Percentiles rank a stretch among this genome's conserved stretches.
Evolutionary conservation across 2,113 vertebrate species (phyloP).

Genomic region (Hypanus sabinus): DNA sequence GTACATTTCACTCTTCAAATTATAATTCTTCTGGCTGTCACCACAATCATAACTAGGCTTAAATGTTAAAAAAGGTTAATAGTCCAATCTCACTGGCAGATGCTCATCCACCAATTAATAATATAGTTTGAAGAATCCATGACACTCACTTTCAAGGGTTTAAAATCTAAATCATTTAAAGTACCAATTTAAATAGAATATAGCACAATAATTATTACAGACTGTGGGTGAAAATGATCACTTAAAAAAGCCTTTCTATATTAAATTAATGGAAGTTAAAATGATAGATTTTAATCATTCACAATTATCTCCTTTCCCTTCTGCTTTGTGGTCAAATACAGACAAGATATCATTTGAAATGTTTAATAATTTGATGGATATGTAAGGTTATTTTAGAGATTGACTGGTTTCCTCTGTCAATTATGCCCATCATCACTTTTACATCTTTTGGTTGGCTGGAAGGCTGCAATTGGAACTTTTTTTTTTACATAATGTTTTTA

Average conservation of each 20-base stretch:
- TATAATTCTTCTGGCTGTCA: neutral
- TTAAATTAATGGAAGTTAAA: neutral
- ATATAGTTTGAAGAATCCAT: neutral
- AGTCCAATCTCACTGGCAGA: neutral
- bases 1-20: neutral
- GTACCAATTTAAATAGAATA: neutral
- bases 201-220: constrained; percentile 1
- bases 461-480: neutral
- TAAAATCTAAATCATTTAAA: constrained; percentile 25
- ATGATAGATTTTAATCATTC: neutral
- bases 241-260: constrained; percentile 1
- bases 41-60: constrained; percentile 19
- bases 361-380: neutral
- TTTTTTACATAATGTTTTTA: neutral
- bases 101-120: constrained; percentile 22
- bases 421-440: neutral
- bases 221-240: neutral
- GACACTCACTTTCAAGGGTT: neutral
- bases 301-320: neutral
- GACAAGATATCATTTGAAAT: neutral
- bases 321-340: neutral
- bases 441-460: neutral
- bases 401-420: neutral
- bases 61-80: constrained; percentile 25
- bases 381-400: neutral